Percentiles rank a stretch among this genome's conserved stretches.
phyloP scores from a whole-genome alignment of 2,113 vertebrate species.

The Hiodon alosoides region DNA sequence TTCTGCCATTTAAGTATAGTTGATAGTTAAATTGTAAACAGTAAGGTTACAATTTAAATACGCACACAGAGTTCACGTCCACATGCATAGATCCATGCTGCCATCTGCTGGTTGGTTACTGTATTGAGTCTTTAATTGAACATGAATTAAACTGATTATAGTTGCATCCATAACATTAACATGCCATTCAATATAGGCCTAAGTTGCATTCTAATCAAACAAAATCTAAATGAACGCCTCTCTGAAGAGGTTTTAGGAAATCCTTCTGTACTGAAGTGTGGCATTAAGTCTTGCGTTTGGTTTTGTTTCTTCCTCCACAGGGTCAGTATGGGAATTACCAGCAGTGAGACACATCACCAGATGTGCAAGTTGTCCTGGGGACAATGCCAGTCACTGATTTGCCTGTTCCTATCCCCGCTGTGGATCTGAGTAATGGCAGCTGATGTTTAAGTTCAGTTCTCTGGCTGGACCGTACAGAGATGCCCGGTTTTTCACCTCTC shows the following conservation, averaged over 20 bases:
- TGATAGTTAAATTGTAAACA: constrained; percentile 17
- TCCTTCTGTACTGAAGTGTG: background rate
- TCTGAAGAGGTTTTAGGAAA: background rate
- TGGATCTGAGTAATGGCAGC: constrained; percentile 42
- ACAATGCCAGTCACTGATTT: constrained; percentile 49
- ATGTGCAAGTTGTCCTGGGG: constrained; percentile 51
- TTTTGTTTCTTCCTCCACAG: constrained; percentile 59
- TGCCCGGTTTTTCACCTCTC: too few relatives aligned
- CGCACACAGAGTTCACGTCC: background rate
- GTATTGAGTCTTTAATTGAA: constrained; percentile 6
- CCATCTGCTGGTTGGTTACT: constrained; percentile 54
- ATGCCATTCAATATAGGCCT: background rate
- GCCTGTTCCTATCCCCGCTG: constrained; percentile 44
- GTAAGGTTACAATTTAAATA: background rate
- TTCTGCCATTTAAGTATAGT: constrained; percentile 28
- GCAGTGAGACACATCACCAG: constrained; percentile 79
- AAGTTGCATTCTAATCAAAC: too few relatives aligned
- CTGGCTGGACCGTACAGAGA: too few relatives aligned
- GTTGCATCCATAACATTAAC: background rate
- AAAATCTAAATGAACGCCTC: too few relatives aligned
- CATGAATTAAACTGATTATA: background rate
- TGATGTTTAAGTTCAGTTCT: constrained; percentile 31
- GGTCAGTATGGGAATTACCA: constrained; percentile 98
- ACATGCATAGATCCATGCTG: constrained; percentile 47
- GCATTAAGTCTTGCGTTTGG: background rate